Evolutionary conservation across 37 sponge, comb jelly and placozoan species (phyloP).

Genomic region (Geodia barretti): DNA sequence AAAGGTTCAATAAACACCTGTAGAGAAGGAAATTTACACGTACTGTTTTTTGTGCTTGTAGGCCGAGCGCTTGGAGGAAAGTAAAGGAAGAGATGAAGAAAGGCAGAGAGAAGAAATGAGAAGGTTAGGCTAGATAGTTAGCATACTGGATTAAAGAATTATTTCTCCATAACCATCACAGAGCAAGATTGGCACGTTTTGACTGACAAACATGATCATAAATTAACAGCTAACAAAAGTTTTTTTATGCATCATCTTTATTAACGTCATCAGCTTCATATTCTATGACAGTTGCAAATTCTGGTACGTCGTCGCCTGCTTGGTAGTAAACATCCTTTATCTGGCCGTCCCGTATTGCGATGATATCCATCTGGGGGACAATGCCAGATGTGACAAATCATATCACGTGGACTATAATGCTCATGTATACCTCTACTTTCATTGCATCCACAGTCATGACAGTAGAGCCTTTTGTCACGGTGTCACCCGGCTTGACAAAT

Average conservation of each 20-base stretch:
- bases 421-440: constrained; percentile 97
- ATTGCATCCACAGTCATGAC: constrained; percentile 83
- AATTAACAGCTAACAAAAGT: background rate
- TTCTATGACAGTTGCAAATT: constrained; percentile 59
- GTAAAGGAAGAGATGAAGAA: constrained; percentile 10
- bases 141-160: background rate
- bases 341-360: constrained; percentile 54
- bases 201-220: constrained; percentile 1
- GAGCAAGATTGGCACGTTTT: constrained; percentile 25
- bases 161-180: background rate
- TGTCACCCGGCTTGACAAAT: constrained; percentile 55
- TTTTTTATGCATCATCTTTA: background rate
- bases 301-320: constrained; percentile 62
- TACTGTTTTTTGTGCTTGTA: constrained; percentile 1
- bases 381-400: background rate
- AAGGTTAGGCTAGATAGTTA: constrained; percentile 3
- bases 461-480: constrained; percentile 57
- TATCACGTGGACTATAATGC: background rate
- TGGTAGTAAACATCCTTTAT: constrained; percentile 60
- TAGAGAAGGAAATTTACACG: background rate
- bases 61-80: background rate
- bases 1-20: constrained; percentile 27
- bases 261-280: constrained; percentile 21
- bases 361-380: constrained; percentile 50
- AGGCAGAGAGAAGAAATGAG: constrained; percentile 12